Conservation (phyloP, 2,797 vertebrate genomes). For the Poecilia gillii region DNA sequence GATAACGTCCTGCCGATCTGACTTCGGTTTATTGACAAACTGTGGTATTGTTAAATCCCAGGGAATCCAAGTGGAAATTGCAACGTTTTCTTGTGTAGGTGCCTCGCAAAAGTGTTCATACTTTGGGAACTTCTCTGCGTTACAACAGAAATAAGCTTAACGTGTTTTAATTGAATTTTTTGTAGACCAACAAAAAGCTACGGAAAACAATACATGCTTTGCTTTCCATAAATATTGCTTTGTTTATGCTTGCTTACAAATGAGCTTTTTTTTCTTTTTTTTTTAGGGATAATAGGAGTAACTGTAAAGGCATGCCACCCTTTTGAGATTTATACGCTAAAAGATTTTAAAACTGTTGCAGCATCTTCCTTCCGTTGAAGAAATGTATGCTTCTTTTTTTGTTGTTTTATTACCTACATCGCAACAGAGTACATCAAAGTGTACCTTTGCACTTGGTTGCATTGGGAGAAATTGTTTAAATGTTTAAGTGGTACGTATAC, state of each 20-base stretch:
- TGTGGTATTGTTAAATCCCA: constrained; percentile 21
- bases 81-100: constrained; percentile 4
- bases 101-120: neutral
- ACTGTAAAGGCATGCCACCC: neutral
- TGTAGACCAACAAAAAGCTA: neutral
- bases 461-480: neutral
- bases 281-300: neutral
- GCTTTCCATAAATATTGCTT: no score
- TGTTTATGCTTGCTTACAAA: no score
- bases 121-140: neutral
- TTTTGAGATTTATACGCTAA: neutral
- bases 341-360: neutral
- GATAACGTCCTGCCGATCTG: constrained; percentile 38
- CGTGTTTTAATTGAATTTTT: neutral
- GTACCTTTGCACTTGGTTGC: no score
- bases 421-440: neutral
- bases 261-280: no score
- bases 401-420: neutral
- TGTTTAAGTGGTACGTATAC: neutral
- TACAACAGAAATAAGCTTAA: neutral
- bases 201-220: neutral
- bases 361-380: neutral
- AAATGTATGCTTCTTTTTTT: neutral
- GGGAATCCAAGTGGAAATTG: constrained; percentile 33
- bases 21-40: constrained; percentile 33